Conservation (phyloP, 2,797 vertebrate species). For the Linurgus olivaceus region DNA sequence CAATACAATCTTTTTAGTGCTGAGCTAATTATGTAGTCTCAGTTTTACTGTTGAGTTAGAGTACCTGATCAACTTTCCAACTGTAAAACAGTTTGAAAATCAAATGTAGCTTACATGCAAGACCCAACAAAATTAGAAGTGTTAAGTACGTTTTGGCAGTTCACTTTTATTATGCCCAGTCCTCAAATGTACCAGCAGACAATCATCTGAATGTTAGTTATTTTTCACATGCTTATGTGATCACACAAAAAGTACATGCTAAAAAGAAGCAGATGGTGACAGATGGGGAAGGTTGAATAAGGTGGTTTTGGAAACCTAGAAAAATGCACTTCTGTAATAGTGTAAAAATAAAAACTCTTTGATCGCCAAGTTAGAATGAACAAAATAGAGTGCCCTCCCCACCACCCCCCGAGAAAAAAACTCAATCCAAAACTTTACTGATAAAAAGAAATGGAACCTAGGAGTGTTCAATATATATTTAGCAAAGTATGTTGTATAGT, state of each 20-base stretch:
- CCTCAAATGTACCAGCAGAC: constrained; percentile 95
- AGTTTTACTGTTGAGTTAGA: constrained; percentile 78
- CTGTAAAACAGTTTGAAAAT: constrained; percentile 82
- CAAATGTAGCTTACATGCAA: constrained; percentile 80
- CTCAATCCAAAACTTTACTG: neutral
- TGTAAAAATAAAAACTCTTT: constrained; percentile 97
- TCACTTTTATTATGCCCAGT: constrained; percentile 89
- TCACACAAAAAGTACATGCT: constrained; percentile 98
- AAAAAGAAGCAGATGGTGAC: constrained; percentile 99
- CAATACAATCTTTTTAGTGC: constrained; percentile 72
- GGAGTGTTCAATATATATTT: neutral
- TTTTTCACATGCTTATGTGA: constrained; percentile 99
- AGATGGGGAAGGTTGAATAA: constrained; percentile 99
- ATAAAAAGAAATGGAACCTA: constrained; percentile 30
- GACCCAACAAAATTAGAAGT: constrained; percentile 88
- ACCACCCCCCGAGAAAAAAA: neutral
- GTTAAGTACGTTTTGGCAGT: constrained; percentile 96
- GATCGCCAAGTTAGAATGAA: constrained; percentile 87
- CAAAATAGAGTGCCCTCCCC: constrained; percentile 46
- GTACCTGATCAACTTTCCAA: constrained; percentile 80
- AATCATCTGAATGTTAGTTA: constrained; percentile 99
- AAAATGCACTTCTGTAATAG: constrained; percentile 94
- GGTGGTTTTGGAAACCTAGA: constrained; percentile 97
- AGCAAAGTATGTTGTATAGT: neutral
- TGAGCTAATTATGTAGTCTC: constrained; percentile 78